Base-by-base conservation (phyloP, 2,113 vertebrate genomes). In the Hypanus sabinus region DNA sequence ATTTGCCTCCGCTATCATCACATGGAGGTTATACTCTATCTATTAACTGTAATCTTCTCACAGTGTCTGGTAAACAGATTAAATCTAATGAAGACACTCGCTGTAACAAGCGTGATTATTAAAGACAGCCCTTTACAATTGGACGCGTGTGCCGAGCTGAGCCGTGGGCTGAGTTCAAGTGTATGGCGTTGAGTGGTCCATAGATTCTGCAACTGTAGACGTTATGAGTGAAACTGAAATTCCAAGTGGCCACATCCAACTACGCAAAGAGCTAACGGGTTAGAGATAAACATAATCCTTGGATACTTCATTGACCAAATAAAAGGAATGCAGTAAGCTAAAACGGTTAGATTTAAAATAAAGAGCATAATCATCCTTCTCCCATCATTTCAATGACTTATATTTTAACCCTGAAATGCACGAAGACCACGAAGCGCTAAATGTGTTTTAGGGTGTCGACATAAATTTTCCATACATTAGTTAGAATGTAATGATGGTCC, bases 21-120 rank as follows among this genome's bases (percentile, higher is more conserved):
- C n/a, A 57, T 46, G 36, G 7, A 27, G n/a, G 24, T 27, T 36
- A 2, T 70, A 1, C 96, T 95, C 95, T 71, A 95, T 70, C 87
- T 93, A 96, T 96, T 96, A 96, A 96, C 96, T 94, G 70, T 94
- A 96, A 96, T 96, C 95, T 95, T 94, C 95, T 0, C 95, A 94
- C 93, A 95, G 95, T 95, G 95, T 95, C 96, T 95, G 95, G 95
- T 96, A 96, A 96, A 95, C 95, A 95, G 96, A 96, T 96, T 96
- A 36, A 22, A 73, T 24, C 91, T 94, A 95, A 96, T 96, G 96
- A 96, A 94, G 76, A 81, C 95, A 95, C 96, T 96, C 95, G n/a
- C 94, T 95, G 95, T 95, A 96, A 96, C 95, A 95, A 94, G 95
- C 95, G 96, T 94, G 96, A 96, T 96, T 95, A 96, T 94, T 95